These are phyloP conservation scores for Calosoma granatense DNA, from an alignment of 1,140 invertebrate genomes.

Conservation along the genomic window DNA sequence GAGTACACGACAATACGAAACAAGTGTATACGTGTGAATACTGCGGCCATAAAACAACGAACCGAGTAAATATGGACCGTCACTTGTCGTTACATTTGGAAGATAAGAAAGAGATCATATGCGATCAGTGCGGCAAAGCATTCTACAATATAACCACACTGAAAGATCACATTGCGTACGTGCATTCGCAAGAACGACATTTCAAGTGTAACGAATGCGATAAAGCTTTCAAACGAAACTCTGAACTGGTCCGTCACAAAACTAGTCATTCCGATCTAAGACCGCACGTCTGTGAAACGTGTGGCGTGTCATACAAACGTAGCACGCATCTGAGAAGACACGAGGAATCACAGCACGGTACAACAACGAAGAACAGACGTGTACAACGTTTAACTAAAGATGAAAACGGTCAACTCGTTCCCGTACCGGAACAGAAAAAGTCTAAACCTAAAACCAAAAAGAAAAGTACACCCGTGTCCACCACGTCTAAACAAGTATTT, in stretches of 20 bases:
- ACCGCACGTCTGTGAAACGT: slow-evolving; percentile 15
- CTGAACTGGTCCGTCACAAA: slow-evolving; percentile 16
- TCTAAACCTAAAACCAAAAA: background rate
- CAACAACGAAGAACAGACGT: slow-evolving; percentile 9
- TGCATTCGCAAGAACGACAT: slow-evolving; percentile 14
- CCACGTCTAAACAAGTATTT: background rate
- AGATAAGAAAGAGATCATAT: slow-evolving; percentile 27
- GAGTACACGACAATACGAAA: slow-evolving; percentile 31
- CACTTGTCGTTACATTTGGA: slow-evolving; percentile 32
- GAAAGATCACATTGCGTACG: slow-evolving; percentile 18
- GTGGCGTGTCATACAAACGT: slow-evolving; percentile 17
- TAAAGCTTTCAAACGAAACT: slow-evolving; percentile 20
- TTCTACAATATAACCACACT: slow-evolving; percentile 25
- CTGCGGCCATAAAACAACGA: slow-evolving; percentile 30
- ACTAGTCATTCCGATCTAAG: slow-evolving; percentile 16
- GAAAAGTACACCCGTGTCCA: background rate
- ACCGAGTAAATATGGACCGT: slow-evolving; percentile 28
- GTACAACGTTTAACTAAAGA: slow-evolving; percentile 9
- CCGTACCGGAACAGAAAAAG: background rate
- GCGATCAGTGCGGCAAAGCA: slow-evolving; percentile 33
- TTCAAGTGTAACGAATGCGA: slow-evolving; percentile 17
- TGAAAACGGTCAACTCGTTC: background rate
- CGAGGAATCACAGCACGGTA: slow-evolving; percentile 13
- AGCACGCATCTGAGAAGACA: slow-evolving; percentile 17
- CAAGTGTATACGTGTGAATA: slow-evolving; percentile 27